These are phyloP conservation scores for Cuniculus paca DNA, from an alignment of 2,797 vertebrate species.

Conservation along the genomic window DNA sequence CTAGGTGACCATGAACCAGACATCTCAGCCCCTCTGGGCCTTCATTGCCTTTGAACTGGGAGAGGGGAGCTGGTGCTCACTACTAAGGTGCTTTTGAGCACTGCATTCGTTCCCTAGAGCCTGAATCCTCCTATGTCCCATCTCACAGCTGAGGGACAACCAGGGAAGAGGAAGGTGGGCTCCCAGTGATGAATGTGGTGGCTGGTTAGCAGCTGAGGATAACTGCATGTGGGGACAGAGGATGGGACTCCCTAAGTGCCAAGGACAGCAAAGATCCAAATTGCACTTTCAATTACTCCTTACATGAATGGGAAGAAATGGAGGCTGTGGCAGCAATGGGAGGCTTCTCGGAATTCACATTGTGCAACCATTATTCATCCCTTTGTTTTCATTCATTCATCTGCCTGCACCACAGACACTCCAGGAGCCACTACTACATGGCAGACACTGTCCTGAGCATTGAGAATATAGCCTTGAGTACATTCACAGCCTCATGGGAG, in stretches of 20 bases:
- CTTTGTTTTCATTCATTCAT: not conserved
- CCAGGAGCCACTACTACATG: not conserved
- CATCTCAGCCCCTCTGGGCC: not conserved
- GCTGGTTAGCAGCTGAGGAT: not conserved
- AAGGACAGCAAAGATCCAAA: not conserved
- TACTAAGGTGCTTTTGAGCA: not conserved
- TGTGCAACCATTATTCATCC: no score
- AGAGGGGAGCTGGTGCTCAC: no score
- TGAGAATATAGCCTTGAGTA: not conserved
- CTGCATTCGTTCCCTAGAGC: not conserved
- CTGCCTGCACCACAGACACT: not conserved
- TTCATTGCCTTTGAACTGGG: not conserved
- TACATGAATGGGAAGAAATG: fast-evolving
- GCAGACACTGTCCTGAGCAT: not conserved
- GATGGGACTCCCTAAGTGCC: not conserved
- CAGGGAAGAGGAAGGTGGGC: not conserved
- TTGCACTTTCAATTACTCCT: not conserved
- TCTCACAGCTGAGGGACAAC: not conserved
- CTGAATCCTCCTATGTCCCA: not conserved
- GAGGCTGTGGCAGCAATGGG: fast-evolving
- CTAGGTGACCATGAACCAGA: not conserved
- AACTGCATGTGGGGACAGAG: not conserved
- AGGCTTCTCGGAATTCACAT: not conserved
- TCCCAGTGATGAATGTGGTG: fast-evolving
- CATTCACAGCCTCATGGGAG: not conserved